Evolutionary conservation across 2,797 vertebrate genomes (phyloP).

Genomic region (Phrynocephalus forsythii): DNA sequence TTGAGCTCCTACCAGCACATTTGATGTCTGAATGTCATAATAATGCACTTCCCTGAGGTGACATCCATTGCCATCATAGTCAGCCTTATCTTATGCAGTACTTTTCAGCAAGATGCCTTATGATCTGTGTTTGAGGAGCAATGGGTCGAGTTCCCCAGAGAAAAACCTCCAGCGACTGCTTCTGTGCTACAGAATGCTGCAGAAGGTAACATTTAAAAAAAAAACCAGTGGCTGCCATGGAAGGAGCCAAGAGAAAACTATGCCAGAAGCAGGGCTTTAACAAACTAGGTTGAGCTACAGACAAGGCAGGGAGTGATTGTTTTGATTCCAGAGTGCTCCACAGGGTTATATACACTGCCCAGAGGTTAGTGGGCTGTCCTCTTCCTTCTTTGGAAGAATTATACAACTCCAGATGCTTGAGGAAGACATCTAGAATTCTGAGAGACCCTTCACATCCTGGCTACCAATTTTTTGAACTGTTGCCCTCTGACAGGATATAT

Average conservation of each 20-base stretch:
- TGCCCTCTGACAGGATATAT: too few species aligned
- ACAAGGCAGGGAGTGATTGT: neutral
- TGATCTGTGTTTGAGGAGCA: neutral
- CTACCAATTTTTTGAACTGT: too few species aligned
- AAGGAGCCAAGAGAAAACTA: neutral
- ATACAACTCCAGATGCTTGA: too few species aligned
- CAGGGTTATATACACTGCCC: too few species aligned
- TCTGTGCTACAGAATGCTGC: neutral
- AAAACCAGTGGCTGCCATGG: neutral
- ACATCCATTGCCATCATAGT: slow-evolving; percentile 21
- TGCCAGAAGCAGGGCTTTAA: neutral
- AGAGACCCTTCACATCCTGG: too few species aligned
- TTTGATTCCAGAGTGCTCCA: too few species aligned
- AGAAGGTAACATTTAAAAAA: neutral
- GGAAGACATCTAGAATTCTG: too few species aligned
- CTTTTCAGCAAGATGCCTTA: slow-evolving; percentile 2
- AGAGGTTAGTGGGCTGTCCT: too few species aligned
- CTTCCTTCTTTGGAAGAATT: too few species aligned
- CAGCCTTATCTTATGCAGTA: neutral
- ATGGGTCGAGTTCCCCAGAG: neutral
- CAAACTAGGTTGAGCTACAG: too few species aligned
- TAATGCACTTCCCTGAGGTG: neutral
- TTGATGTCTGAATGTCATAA: slow-evolving; percentile 29
- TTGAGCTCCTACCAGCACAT: neutral
- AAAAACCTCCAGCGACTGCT: neutral